These are phyloP conservation scores for Eupithecia exiguata DNA, from an alignment of 2,888 invertebrate genomes.

Conservation along the genomic window DNA sequence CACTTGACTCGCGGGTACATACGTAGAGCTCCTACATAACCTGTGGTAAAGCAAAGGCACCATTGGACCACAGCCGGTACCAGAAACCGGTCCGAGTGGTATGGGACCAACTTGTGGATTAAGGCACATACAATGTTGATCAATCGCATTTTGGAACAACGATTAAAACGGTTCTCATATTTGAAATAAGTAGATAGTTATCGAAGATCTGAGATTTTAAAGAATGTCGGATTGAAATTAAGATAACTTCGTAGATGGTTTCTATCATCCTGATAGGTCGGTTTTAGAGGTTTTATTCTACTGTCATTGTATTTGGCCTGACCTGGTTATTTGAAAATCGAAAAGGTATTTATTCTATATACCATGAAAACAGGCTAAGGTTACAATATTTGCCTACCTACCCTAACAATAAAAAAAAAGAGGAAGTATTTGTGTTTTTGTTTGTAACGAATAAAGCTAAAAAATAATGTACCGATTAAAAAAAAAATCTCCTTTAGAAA, in stretches of 20 bases:
- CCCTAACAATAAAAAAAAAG: no score
- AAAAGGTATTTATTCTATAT: no score
- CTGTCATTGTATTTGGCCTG: neutral
- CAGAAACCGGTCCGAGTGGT: slow-evolving; percentile 77
- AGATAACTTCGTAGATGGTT: slow-evolving; percentile 4
- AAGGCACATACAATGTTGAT: slow-evolving; percentile 80
- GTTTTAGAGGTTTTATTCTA: neutral
- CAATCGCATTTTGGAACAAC: slow-evolving; percentile 77
- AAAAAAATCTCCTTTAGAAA: no score
- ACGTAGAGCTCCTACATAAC: slow-evolving; percentile 24
- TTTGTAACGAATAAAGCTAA: no score
- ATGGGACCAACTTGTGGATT: slow-evolving; percentile 71
- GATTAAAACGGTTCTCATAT: slow-evolving; percentile 63
- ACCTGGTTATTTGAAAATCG: neutral
- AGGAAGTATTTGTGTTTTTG: no score
- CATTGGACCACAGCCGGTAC: slow-evolving; percentile 74
- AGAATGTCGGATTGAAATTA: slow-evolving; percentile 23
- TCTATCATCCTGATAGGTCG: neutral
- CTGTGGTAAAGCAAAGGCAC: slow-evolving; percentile 62
- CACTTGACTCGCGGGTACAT: slow-evolving; percentile 63
- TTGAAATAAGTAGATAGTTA: slow-evolving; percentile 46
- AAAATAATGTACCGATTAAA: no score
- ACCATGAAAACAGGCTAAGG: neutral
- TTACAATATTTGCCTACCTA: no score
- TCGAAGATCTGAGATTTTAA: slow-evolving; percentile 23